phyloP scores from a whole-genome alignment of 2,888 invertebrate genomes.

The Tenthredo livida region DNA sequence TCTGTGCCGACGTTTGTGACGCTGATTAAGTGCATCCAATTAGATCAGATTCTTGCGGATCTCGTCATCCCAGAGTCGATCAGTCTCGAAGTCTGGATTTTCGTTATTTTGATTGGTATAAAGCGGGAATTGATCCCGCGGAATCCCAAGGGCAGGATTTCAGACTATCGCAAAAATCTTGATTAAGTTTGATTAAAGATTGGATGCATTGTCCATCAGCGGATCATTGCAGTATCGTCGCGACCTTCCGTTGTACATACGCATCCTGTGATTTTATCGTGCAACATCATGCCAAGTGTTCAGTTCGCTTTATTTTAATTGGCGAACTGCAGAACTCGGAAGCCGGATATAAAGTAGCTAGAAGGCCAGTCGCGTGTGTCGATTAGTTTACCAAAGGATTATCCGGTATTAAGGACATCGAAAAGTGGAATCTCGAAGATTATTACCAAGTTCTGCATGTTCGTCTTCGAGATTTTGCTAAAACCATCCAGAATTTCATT shows the following conservation, averaged over 20 bases:
- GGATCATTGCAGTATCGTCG: background rate
- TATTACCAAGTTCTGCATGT: background rate
- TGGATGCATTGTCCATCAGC: background rate
- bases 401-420: background rate
- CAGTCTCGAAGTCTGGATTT: background rate
- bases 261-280: constrained; percentile 18
- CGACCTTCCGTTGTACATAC: background rate
- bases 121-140: background rate
- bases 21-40: background rate
- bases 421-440: background rate
- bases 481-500: background rate
- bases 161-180: background rate
- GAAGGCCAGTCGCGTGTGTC: background rate
- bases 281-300: constrained; percentile 12
- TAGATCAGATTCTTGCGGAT: background rate
- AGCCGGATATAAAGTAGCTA: background rate
- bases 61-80: background rate
- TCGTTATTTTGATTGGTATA: background rate
- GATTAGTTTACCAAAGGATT: background rate
- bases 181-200: background rate
- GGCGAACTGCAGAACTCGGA: background rate
- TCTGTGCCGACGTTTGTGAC: background rate
- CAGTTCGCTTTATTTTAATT: background rate
- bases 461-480: background rate
- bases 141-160: background rate